Conservation (phyloP, 2,888 invertebrate species). For the Lepidonotus clava region DNA sequence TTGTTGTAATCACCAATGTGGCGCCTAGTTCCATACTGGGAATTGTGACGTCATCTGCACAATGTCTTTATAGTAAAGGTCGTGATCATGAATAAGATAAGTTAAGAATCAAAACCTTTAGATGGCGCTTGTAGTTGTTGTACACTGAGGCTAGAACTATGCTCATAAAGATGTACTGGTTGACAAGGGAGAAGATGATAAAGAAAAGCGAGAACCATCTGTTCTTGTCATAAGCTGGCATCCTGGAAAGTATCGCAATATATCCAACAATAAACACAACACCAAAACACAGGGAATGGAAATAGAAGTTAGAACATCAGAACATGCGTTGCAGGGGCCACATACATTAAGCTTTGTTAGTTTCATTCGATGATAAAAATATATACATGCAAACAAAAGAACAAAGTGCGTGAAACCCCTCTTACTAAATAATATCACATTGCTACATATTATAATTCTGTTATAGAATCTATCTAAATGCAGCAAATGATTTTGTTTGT, state of each 20-base stretch:
- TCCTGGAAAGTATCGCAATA: conserved; percentile 75
- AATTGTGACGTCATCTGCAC: no score
- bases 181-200: conserved; percentile 80
- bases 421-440: not conserved
- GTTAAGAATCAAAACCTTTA: conserved; percentile 80
- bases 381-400: not conserved
- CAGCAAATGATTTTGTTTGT: no score
- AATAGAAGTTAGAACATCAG: not conserved
- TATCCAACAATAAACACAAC: not conserved
- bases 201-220: conserved; percentile 81
- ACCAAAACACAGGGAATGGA: not conserved
- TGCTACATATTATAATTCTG: no score
- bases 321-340: no score
- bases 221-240: conserved; percentile 81
- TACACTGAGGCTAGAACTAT: conserved; percentile 98
- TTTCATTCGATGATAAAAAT: no score
- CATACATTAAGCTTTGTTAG: no score
- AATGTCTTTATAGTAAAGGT: no score
- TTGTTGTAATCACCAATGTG: no score
- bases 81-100: no score
- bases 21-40: no score
- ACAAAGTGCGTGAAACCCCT: not conserved
- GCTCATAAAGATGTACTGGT: conserved; percentile 83
- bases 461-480: no score
- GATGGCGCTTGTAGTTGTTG: conserved; percentile 95